phyloP scores from a whole-genome alignment of 64 coral and sea anemone genomes.

The Actinia tenebrosa region DNA sequence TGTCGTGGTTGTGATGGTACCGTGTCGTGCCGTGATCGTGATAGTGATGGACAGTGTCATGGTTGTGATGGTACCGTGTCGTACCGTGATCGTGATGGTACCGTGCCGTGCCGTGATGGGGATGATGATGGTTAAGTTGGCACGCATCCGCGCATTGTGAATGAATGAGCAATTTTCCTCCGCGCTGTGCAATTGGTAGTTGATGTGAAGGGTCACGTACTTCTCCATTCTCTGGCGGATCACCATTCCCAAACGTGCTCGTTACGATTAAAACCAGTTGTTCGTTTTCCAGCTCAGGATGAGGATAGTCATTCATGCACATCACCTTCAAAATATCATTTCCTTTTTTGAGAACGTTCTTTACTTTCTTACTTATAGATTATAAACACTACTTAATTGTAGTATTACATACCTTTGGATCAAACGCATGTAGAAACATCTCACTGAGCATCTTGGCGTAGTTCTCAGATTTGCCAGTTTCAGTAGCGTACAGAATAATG shows the following conservation, averaged over 20 bases:
- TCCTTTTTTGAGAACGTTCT: background rate
- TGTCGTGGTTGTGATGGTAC: no score
- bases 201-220: conserved; percentile 8
- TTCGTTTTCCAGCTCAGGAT: conserved; percentile 88
- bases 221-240: conserved; percentile 97
- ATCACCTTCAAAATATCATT: conserved; percentile 45
- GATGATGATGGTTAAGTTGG: no score
- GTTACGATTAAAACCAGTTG: conserved; percentile 93
- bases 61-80: no score
- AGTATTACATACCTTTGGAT: conserved; percentile 65
- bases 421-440: conserved; percentile 89
- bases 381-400: no score
- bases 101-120: no score
- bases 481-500: conserved; percentile 90
- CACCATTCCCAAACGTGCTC: conserved; percentile 97
- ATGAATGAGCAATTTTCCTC: no score
- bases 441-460: conserved; percentile 93
- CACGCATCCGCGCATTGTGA: no score
- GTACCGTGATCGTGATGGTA: no score
- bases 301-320: conserved; percentile 76
- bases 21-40: no score
- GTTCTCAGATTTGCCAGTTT: conserved; percentile 96
- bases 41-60: no score
- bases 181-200: no score
- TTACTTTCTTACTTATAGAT: background rate